Evolutionary conservation across 2,113 vertebrate genomes (phyloP).

Genomic region (Barbus barbus): DNA sequence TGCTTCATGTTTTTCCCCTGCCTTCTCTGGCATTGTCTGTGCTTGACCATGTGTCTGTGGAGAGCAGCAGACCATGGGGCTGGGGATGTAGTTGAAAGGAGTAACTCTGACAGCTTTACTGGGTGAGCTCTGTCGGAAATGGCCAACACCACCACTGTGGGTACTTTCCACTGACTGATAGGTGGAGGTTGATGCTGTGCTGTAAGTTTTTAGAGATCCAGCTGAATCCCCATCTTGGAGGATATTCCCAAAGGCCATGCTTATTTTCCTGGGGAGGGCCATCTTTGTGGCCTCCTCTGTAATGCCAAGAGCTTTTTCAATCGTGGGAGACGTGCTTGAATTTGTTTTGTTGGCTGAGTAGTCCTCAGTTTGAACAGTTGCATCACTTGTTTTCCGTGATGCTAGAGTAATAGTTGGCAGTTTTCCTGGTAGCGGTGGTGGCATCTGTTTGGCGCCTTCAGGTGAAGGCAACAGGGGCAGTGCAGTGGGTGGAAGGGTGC

Average conservation of each 20-base stretch:
- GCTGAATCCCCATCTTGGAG: constrained; percentile 71
- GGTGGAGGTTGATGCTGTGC: constrained; percentile 67
- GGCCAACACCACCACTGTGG: constrained; percentile 68
- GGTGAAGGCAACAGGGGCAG: constrained; percentile 79
- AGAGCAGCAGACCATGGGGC: constrained; percentile 77
- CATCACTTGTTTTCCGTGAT: constrained; percentile 88
- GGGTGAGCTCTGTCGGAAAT: constrained; percentile 89
- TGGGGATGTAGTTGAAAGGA: constrained; percentile 95
- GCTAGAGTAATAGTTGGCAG: constrained; percentile 69
- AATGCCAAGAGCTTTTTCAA: constrained; percentile 66
- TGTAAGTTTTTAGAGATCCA: constrained; percentile 58
- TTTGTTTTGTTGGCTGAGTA: constrained; percentile 81
- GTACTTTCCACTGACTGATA: constrained; percentile 73
- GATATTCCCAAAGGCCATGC: constrained; percentile 54
- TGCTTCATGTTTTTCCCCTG: constrained; percentile 70
- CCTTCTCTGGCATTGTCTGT: constrained; percentile 67
- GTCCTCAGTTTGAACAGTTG: constrained; percentile 95
- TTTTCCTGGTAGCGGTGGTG: constrained; percentile 67
- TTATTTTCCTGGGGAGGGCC: constrained; percentile 63
- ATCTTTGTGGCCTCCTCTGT: constrained; percentile 69
- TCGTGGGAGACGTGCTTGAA: constrained; percentile 86
- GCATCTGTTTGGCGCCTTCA: constrained; percentile 69
- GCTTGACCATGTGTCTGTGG: constrained; percentile 65
- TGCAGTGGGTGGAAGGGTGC: constrained; percentile 87
- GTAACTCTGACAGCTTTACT: constrained; percentile 89